Base-by-base conservation (phyloP, 2,888 invertebrate genomes). In the Rhagophthalmus giganteus region DNA sequence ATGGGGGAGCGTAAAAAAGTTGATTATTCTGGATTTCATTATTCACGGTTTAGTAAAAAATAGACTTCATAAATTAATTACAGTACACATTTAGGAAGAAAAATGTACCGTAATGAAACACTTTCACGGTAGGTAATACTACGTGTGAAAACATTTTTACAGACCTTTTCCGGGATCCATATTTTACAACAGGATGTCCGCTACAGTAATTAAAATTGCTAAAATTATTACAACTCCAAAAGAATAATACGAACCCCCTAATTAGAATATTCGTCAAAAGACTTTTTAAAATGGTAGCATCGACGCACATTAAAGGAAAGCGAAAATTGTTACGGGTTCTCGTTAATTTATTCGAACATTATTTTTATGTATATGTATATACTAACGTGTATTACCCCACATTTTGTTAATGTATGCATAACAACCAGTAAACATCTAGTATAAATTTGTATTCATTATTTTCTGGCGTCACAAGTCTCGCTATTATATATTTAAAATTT, bases 171-270 rank as follows among this genome's bases (percentile, higher is more conserved):
- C 49, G 49, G 42, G 41, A 41, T 49, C 41, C 42, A 49, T 41
- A 49, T 49, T 57, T 57, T 57, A 57, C 51, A 51, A 50, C 57
- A 51, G 54, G 57, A 54, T 54, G 46, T 56, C 53, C 56, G 53
- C 46, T 45, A 54, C 35, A 37, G 39, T 50, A 57, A 50, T 57
- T 54, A 54, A 54, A 57, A 51, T 54, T 44, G 41, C 46, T 38
- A 42, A 41, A 42, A 37, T 41, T 42, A 49, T 38, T 46, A 24
- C 45, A 46, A 52, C 31, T 35, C 35, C 33, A 9, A 42, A 34
- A 44, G 44, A 44, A 44, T 44, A 44, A 44, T 44, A 44, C 24
- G 34, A 25, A 34, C 35, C 34, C 39, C 34, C 30, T 46, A 46
- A 46, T 46, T 46, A 46, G 39, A 46, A 32, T 46, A 37, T 46